A percentile compares a stretch with the other conserved stretches of the same genome.
These are phyloP conservation scores for Troides helena DNA, from an alignment of 2,888 invertebrate species.

Conservation along the genomic window DNA sequence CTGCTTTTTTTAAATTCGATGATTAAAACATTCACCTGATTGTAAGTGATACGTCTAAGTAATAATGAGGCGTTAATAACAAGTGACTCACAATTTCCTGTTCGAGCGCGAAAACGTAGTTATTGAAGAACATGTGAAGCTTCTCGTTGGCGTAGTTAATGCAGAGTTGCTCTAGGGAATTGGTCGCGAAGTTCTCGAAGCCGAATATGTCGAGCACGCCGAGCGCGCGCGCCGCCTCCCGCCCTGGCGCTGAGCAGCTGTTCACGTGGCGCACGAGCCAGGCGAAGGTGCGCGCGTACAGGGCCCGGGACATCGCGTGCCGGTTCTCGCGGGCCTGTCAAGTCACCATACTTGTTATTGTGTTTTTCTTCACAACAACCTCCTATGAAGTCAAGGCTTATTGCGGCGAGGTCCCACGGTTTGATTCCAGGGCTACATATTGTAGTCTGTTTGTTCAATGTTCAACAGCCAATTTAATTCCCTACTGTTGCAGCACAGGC, in stretches of 20 bases:
- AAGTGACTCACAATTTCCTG: slow-evolving; percentile 90
- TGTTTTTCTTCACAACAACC: no score
- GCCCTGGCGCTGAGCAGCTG: slow-evolving; percentile 93
- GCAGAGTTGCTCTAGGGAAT: slow-evolving; percentile 95
- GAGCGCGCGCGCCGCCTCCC: slow-evolving; percentile 86
- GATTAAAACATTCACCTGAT: no score
- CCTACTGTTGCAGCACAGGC: no score
- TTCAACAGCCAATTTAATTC: no score
- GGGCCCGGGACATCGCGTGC: slow-evolving; percentile 95
- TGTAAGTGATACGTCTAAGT: no score
- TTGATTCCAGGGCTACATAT: no score
- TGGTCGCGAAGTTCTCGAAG: slow-evolving; percentile 94
- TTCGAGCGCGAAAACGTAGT: slow-evolving; percentile 96
- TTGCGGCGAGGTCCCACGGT: no score
- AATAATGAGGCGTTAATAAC: no score
- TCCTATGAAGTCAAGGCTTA: no score
- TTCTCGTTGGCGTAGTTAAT: slow-evolving; percentile 97
- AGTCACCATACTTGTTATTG: background rate
- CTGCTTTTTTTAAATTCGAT: no score
- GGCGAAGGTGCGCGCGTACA: slow-evolving; percentile 93
- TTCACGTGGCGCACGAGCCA: slow-evolving; percentile 97
- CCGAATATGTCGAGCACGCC: slow-evolving; percentile 96
- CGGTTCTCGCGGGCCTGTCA: slow-evolving; percentile 91
- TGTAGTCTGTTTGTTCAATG: no score
- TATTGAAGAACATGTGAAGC: slow-evolving; percentile 97